phyloP scores from a whole-genome alignment of 2,113 vertebrate species.

The Ictalurus punctatus region DNA sequence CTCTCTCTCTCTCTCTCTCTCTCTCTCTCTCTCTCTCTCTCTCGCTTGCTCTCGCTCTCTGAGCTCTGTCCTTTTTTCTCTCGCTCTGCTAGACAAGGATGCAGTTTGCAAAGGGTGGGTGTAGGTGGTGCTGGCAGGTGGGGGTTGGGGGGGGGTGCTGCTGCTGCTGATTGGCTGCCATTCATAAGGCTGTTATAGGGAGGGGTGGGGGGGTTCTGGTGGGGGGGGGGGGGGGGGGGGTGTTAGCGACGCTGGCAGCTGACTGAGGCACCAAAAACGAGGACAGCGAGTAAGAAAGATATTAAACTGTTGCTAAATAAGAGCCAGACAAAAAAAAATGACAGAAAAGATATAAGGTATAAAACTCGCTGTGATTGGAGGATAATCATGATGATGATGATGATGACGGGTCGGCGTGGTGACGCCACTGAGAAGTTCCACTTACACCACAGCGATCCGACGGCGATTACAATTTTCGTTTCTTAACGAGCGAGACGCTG shows the following conservation, averaged over 20 bases:
- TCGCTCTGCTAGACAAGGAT: slow-evolving; percentile 57
- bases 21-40: slow-evolving; percentile 36
- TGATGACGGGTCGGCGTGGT: background rate
- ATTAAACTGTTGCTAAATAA: background rate
- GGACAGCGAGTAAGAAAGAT: slow-evolving; percentile 35
- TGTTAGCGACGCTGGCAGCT: slow-evolving; percentile 39
- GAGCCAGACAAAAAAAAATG: background rate
- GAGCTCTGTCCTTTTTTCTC: slow-evolving; percentile 47
- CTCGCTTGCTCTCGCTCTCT: slow-evolving; percentile 43
- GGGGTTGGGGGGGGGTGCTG: background rate
- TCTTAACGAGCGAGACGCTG: background rate
- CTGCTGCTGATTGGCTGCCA: slow-evolving; percentile 56
- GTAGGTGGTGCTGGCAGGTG: background rate
- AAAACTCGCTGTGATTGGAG: background rate
- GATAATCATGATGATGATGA: background rate
- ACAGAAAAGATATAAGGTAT: background rate
- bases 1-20: slow-evolving; percentile 35
- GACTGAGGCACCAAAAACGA: slow-evolving; percentile 40
- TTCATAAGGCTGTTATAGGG: slow-evolving; percentile 54
- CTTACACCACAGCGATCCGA: background rate
- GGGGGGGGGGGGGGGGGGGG: background rate
- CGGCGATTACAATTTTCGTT: background rate
- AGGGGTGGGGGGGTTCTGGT: background rate
- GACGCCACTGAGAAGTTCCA: background rate
- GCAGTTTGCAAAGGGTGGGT: slow-evolving; percentile 50